phyloP scores from a whole-genome alignment of 2,888 invertebrate species.

The Aspidiotus destructor region DNA sequence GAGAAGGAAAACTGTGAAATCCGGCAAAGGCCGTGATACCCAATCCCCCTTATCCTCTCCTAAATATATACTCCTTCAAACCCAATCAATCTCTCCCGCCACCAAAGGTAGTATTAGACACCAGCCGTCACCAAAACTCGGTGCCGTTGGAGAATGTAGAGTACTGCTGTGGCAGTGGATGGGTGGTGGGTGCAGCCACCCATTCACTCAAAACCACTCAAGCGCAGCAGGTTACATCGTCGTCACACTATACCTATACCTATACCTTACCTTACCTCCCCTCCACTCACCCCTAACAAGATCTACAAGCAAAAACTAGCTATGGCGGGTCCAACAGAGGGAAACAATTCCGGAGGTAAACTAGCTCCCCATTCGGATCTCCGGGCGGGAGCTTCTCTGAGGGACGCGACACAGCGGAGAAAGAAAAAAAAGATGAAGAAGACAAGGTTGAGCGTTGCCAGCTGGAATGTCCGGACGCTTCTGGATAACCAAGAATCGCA shows the following conservation, averaged over 20 bases:
- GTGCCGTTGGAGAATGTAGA: background rate
- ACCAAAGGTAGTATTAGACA: background rate
- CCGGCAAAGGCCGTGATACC: no score
- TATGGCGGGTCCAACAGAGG: background rate
- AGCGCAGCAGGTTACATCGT: background rate
- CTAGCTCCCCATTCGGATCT: background rate
- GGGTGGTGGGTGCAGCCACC: background rate
- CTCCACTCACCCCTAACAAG: background rate
- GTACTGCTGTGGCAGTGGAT: background rate
- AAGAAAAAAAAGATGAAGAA: background rate
- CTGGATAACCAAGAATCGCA: background rate
- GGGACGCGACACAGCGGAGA: background rate
- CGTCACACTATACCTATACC: background rate
- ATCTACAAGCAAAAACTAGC: background rate
- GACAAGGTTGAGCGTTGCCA: background rate
- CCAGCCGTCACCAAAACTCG: background rate
- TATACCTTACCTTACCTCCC: no score
- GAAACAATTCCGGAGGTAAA: background rate
- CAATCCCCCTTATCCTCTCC: no score
- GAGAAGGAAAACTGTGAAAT: no score
- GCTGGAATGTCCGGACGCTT: background rate
- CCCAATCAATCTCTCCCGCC: background rate
- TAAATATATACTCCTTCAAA: no score
- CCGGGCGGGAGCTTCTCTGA: background rate
- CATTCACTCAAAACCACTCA: background rate